Base-by-base conservation (phyloP, 2,797 vertebrate genomes). In the Muscicapa comitata region DNA sequence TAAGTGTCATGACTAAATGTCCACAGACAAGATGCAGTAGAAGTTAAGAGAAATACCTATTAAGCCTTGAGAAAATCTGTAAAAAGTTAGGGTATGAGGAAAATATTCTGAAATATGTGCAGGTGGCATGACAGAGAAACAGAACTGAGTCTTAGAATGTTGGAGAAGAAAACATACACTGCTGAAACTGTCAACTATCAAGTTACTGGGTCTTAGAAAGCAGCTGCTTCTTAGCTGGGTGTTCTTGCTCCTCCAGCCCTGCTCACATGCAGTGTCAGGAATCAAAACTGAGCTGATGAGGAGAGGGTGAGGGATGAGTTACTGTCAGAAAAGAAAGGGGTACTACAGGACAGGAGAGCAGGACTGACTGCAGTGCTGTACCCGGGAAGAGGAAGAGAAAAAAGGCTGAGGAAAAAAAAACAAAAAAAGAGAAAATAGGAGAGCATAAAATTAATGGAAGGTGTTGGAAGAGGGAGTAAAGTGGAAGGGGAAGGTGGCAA, bases 21-120 rank as follows among this genome's bases (percentile, higher is more conserved):
- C 84, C 89, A 54, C 23, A 66, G 54, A 80, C 38, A 72, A 90
- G 58, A 77, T 57, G 45, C 61, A 80, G 37, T 19, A 55, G 61
- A 94, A 81, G 40, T 74, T 55, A 55, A 45, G 43, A 45, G 43
- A 45, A 45, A 45, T 45, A 45, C 71, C 55, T 74, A 5, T 15
- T 70, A 72, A 88, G 57, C 61, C 74, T 80, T 61, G 35, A 85
- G 74, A 61, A 93, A 91, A 83, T 93, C 53, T 94, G 87, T 74
- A 78, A 73, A 7, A 90, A 80, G 61, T 95, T 96, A 80, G 42
- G 7, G 25, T 74, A 61, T 68, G 91, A 96, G 53, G 57, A 79
- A 51, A 85, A 88, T 77, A 59, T 23, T 90, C 42, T 51, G 68
- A 77, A 92, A 87, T 87, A 21, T 1, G 35, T 55, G 61, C 38